Evolutionary conservation across 2,797 vertebrate genomes (phyloP).

Genomic region (Erpetoichthys calabaricus): DNA sequence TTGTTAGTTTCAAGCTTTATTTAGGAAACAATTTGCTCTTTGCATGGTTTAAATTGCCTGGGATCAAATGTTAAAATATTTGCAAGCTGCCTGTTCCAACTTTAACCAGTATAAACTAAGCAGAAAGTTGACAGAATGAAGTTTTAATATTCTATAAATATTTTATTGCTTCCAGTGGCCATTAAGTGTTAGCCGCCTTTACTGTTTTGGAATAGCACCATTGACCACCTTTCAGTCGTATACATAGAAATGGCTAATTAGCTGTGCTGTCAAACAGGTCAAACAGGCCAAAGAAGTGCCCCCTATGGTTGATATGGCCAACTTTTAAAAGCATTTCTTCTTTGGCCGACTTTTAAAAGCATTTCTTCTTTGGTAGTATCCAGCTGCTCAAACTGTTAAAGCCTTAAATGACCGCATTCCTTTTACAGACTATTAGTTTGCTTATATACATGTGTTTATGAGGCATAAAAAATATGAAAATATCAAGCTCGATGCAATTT

Average conservation of each 20-base stretch:
- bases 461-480: slow-evolving; percentile 1
- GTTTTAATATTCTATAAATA: slow-evolving; percentile 36
- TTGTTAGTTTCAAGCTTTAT: no score
- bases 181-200: slow-evolving; percentile 47
- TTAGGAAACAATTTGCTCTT: neutral
- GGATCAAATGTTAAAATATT: neutral
- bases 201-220: slow-evolving; percentile 49
- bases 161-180: slow-evolving; percentile 37
- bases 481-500: neutral
- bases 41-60: neutral
- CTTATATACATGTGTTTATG: neutral
- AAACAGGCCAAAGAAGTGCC: slow-evolving; percentile 31
- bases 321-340: neutral
- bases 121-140: slow-evolving; percentile 14
- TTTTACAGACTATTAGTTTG: neutral
- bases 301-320: neutral
- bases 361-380: neutral
- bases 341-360: neutral
- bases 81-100: slow-evolving; percentile 19
- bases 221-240: slow-evolving; percentile 48
- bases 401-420: slow-evolving; percentile 1
- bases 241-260: slow-evolving; percentile 57
- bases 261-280: slow-evolving; percentile 46
- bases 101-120: slow-evolving; percentile 31
- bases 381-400: neutral